Conservation (phyloP, 2,888 invertebrate genomes). For the Myopa tessellatipennis region DNA sequence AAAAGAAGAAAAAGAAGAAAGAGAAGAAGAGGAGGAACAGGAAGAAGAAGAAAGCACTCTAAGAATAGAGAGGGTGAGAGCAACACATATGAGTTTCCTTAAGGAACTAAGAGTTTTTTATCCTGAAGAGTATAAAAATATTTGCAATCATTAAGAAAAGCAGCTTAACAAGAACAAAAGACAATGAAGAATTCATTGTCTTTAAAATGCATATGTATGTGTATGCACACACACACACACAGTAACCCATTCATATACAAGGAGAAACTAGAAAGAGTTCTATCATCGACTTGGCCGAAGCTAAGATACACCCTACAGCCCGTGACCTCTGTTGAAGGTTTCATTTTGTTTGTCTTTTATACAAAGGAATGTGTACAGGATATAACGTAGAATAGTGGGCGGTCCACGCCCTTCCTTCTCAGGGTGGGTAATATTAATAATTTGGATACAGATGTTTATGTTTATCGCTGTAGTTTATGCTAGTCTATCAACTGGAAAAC, state of each 20-base stretch:
- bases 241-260: neutral
- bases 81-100: slow-evolving; percentile 10
- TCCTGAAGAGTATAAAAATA: slow-evolving; percentile 5
- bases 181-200: slow-evolving; percentile 20
- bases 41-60: neutral
- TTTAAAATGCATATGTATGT: neutral
- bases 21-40: too few relatives aligned
- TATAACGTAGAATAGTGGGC: too few relatives aligned
- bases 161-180: slow-evolving; percentile 16
- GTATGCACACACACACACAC: neutral
- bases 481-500: too few relatives aligned
- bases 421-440: too few relatives aligned
- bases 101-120: slow-evolving; percentile 24
- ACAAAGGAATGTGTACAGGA: too few relatives aligned
- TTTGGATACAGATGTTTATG: too few relatives aligned
- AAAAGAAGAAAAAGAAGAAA: neutral
- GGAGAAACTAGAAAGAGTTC: neutral
- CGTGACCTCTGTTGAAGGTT: too few relatives aligned
- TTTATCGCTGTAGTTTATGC: too few relatives aligned
- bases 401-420: too few relatives aligned
- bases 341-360: too few relatives aligned
- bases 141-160: slow-evolving; percentile 37
- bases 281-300: neutral
- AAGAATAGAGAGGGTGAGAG: neutral
- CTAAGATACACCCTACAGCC: neutral